A percentile compares a stretch with the other conserved stretches of the same genome.
Evolutionary conservation across 92 coral and sea anemone genomes (phyloP).

Genomic region (Porites rus): DNA sequence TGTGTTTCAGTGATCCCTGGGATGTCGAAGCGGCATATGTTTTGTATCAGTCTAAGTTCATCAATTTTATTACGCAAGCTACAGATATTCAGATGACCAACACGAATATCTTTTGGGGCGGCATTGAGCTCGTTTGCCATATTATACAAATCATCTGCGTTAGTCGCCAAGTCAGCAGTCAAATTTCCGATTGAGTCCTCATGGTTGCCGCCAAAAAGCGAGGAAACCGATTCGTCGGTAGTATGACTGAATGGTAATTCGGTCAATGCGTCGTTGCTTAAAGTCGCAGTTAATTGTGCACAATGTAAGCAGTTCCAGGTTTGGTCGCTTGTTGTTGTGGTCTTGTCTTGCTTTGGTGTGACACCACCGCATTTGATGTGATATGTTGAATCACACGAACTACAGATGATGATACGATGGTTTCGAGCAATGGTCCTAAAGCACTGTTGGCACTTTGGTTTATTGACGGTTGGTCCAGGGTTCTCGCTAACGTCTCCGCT

Average conservation of each 20-base stretch:
- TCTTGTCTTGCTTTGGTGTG: conserved; percentile 16
- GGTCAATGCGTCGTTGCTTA: conserved; percentile 10
- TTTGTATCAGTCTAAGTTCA: conserved; percentile 31
- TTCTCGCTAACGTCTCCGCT: conserved; percentile 14
- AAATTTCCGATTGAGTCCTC: neutral
- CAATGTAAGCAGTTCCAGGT: neutral
- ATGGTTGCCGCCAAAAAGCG: conserved; percentile 4
- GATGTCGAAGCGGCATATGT: conserved; percentile 20
- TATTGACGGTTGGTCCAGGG: neutral
- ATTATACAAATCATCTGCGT: neutral
- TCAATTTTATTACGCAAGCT: conserved; percentile 51
- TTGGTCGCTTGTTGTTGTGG: neutral
- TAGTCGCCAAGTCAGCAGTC: neutral
- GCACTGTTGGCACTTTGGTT: conserved; percentile 9
- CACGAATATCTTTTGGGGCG: too few species aligned
- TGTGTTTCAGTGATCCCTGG: conserved; percentile 50
- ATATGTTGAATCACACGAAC: too few species aligned
- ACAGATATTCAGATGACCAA: conserved; percentile 32
- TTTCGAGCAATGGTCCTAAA: neutral
- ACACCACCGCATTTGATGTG: neutral
- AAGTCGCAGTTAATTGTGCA: conserved; percentile 3
- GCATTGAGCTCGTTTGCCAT: conserved; percentile 13
- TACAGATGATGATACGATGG: too few species aligned
- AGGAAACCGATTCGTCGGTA: neutral
- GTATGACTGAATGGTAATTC: neutral